Conservation (phyloP, 1,140 invertebrate genomes). For the Drosophila lacertosa region DNA sequence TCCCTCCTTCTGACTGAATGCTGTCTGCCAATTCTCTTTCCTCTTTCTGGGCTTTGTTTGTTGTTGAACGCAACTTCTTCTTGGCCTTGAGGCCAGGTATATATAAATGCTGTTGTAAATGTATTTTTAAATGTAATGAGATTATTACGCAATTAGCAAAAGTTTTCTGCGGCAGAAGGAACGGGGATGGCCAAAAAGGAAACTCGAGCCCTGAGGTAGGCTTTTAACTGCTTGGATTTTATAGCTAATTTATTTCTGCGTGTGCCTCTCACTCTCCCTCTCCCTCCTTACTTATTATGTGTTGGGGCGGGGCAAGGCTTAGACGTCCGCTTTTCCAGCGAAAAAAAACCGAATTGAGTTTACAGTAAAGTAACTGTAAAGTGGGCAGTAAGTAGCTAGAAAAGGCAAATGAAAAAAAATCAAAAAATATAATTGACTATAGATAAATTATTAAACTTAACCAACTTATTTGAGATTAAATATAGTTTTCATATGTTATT, state of each 20-base stretch:
- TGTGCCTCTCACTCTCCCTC: too few species aligned
- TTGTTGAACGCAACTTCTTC: constrained; percentile 18
- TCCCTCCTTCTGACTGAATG: constrained; percentile 36
- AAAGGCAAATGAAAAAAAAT: too few species aligned
- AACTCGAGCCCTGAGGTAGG: constrained; percentile 45
- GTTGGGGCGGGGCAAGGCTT: constrained; percentile 2
- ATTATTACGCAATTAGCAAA: constrained; percentile 81
- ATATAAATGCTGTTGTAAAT: constrained; percentile 81
- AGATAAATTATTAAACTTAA: too few species aligned
- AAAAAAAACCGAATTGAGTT: background rate
- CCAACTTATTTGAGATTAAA: too few species aligned
- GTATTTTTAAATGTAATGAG: constrained; percentile 83
- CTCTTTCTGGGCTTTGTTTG: constrained; percentile 6
- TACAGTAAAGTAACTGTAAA: constrained; percentile 4
- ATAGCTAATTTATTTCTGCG: constrained; percentile 73
- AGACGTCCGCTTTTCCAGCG: background rate
- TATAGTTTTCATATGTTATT: too few species aligned
- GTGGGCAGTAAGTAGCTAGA: background rate
- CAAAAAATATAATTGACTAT: background rate
- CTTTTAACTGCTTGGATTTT: constrained; percentile 74
- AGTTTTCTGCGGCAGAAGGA: constrained; percentile 52
- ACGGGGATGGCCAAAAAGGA: background rate
- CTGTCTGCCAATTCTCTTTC: constrained; percentile 17
- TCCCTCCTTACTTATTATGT: constrained; percentile 60
- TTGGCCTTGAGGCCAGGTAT: constrained; percentile 72